These are phyloP conservation scores for Limnephilus rhombicus DNA, from an alignment of 2,888 invertebrate genomes.

Conservation along the genomic window DNA sequence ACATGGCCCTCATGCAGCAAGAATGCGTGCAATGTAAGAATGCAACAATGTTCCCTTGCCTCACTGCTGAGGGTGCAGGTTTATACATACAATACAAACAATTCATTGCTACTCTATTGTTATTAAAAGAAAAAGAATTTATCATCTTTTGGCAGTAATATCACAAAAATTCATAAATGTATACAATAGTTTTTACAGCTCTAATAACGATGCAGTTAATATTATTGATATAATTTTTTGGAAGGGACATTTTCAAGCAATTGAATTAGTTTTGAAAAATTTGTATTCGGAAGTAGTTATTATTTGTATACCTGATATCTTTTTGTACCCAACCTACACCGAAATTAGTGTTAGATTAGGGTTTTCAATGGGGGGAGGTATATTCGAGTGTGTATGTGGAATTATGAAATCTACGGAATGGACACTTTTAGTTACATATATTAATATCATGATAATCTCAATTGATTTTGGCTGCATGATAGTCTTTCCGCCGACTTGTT, in stretches of 20 bases:
- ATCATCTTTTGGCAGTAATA: background rate
- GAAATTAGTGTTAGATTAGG: background rate
- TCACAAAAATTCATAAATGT: background rate
- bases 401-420: background rate
- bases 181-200: background rate
- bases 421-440: background rate
- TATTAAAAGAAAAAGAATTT: background rate
- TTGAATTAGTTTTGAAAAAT: too few relatives aligned
- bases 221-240: background rate
- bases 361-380: background rate
- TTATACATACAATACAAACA: background rate
- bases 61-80: too few relatives aligned
- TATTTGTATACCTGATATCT: background rate
- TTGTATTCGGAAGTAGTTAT: background rate
- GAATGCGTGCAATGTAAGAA: too few relatives aligned
- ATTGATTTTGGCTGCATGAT: too few relatives aligned
- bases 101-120: background rate
- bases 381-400: background rate
- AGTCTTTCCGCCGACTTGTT: too few relatives aligned
- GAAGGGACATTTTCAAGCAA: background rate
- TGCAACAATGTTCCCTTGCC: too few relatives aligned
- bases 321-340: background rate
- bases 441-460: too few relatives aligned
- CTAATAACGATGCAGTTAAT: background rate
- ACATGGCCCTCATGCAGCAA: too few relatives aligned